phyloP scores from a whole-genome alignment of 2,113 vertebrate species.

The Oryzias celebensis region DNA sequence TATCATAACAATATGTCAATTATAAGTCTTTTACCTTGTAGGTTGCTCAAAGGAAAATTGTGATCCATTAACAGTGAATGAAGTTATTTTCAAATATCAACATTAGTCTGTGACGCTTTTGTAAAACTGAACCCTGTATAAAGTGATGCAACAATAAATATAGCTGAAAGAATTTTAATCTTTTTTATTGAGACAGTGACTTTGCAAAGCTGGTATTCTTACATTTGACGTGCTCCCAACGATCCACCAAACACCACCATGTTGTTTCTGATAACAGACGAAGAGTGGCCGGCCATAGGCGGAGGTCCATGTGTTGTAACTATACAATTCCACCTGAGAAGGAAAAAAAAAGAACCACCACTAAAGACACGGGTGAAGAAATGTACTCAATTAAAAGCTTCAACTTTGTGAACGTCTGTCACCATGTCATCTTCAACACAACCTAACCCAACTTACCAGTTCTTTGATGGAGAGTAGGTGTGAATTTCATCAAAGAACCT shows the following conservation, averaged over 20 bases:
- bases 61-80: neutral
- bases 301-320: conserved; percentile 96
- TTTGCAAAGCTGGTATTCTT: conserved; percentile 50
- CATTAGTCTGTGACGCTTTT: neutral
- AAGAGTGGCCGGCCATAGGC: conserved; percentile 98
- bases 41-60: neutral
- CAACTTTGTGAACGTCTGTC: neutral
- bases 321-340: conserved; percentile 95
- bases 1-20: neutral
- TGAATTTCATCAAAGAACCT: conserved; percentile 99
- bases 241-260: conserved; percentile 99
- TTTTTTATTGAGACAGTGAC: too few species aligned
- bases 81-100: neutral
- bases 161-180: too few species aligned
- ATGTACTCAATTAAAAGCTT: neutral
- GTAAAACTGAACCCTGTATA: neutral
- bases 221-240: conserved; percentile 95
- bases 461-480: conserved; percentile 97
- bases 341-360: neutral
- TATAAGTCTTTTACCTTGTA: neutral
- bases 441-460: conserved; percentile 82
- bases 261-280: conserved; percentile 90
- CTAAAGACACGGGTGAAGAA: neutral
- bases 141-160: too few species aligned
- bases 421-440: neutral